Evolutionary conservation across 2,113 vertebrate genomes (phyloP), one percentile per base, ranked within the genome.

Genomic region (Heliornis fulica): DNA sequence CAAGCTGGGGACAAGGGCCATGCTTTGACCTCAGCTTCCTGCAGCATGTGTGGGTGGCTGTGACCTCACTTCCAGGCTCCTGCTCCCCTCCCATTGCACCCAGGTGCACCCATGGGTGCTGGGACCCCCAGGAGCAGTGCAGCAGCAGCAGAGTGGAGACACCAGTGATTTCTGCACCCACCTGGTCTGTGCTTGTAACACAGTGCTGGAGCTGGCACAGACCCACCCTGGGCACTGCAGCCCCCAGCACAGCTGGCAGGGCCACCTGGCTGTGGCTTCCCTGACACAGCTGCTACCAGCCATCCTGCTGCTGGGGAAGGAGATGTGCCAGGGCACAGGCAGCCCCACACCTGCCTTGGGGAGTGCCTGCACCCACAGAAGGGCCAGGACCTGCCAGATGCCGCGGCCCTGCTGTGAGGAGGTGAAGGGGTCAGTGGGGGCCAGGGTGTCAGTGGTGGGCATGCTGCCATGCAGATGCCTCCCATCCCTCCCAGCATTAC

Each of bases 161-260:
- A 70, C 20, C 48, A 16, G 36, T 10, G 28, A 63, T 45, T 40
- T 32, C 0, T 2, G 38, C 61, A 90, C 21, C 14, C 26, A 31
- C 14, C 15, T n/a, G 23, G 21, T 18, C 41, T 1, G 1, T 8
- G 19, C 23, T 34, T 26, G 41, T 51, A 50, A 51, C 25, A 59
- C 0, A 0, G 13, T 12, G 29, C 41, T 10, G 38, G n/a, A 26
- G 31, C 29, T 0, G 2, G 71, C 9, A 2, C 0, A 2, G 40
- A 50, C 50, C 28, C 1, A 0, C 34, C 8, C 1, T 2, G 22
- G 50, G 20, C 60, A 40, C 29, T 7, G 38, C 32, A 50, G 72
- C 17, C 13, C 53, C 13, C 53, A 45, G 53, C 7, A 15, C 0
- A 2, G 26, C 29, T 38, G 23, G 36, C 25, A 63, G 56, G 36